Evolutionary conservation across 2,888 invertebrate species (phyloP), one percentile per base, ranked within the genome.

Genomic region (Heliconius ismenius): DNA sequence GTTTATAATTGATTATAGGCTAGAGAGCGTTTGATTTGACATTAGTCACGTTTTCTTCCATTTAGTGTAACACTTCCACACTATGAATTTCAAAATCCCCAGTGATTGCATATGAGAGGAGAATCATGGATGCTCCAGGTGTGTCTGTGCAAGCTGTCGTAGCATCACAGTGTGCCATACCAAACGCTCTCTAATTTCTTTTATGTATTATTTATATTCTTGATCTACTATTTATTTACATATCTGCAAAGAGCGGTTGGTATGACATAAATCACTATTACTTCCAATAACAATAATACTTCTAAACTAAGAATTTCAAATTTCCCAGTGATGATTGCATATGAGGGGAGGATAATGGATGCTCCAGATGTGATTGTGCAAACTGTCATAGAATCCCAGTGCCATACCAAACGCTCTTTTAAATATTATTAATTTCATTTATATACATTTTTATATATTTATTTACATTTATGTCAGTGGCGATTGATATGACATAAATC

Each of bases 61-160:
- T 18, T 21, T 1, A 63, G 15, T 28, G 9, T 18, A 28, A 3
- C 26, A 63, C 63, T 63, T 63, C 28, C 15, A 63, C 13, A 24
- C 39, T 39, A 6, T 39, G 6, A 67, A 65, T 11, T 24, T 15
- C 4, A 39, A 15, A 63, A 18, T 63, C 63, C 28, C 28, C 28
- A 28, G 28, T 63, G 28, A 63, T 63, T 63, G 43, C n/a, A 49
- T 49, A 68, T 68, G 49, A 68, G 26, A 26, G 43, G 43, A 49
- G 11, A 13, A 26, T 0, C 18, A 21, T 32, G 26, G 18, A 68
- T 68, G 49, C 43, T 69, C 68, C 28, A 69, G 6, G 4, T 49
- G 49, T 49, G 43, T 24, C 67, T 67, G 15, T 67, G 67, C 67
- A 68, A 26, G 43, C 67, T 68, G 39, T 39, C n/a, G 43, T 26